phyloP scores from a whole-genome alignment of 1,140 invertebrate genomes.

The Phymorhynchus buccinoides region DNA sequence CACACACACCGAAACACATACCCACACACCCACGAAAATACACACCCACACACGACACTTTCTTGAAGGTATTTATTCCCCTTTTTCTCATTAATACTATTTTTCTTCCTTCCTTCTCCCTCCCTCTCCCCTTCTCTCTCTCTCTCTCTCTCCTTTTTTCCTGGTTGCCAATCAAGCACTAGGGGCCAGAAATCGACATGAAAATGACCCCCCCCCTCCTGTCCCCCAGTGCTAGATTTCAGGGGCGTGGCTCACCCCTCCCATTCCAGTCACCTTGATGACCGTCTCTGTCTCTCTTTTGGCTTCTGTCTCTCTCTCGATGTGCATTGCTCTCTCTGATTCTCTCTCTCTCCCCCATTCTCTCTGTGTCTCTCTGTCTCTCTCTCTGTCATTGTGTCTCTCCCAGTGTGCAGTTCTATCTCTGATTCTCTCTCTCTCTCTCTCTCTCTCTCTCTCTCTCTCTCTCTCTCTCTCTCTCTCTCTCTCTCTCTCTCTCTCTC shows the following conservation, averaged over 20 bases:
- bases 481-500: neutral
- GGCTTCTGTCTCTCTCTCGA: neutral
- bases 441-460: neutral
- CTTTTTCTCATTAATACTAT: neutral
- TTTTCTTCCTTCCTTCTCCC: neutral
- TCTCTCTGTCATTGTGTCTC: neutral
- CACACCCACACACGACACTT: too few species aligned
- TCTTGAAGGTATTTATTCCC: too few species aligned
- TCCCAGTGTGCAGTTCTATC: too few species aligned
- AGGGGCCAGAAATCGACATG: too few species aligned
- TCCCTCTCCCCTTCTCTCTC: neutral
- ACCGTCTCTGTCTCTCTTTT: neutral
- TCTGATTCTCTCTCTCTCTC: neutral
- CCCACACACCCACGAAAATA: too few species aligned
- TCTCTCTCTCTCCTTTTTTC: neutral
- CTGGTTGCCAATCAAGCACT: too few species aligned
- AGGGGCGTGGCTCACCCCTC: too few species aligned
- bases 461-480: neutral
- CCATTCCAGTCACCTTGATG: too few species aligned
- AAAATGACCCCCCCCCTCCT: too few species aligned
- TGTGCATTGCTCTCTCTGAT: neutral
- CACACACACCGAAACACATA: too few species aligned
- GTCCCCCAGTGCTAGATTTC: too few species aligned
- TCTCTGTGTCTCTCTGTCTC: neutral
- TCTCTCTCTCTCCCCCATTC: neutral